Evolutionary conservation across 2,113 vertebrate species (phyloP).

Genomic region (Datnioides undecimradiatus): DNA sequence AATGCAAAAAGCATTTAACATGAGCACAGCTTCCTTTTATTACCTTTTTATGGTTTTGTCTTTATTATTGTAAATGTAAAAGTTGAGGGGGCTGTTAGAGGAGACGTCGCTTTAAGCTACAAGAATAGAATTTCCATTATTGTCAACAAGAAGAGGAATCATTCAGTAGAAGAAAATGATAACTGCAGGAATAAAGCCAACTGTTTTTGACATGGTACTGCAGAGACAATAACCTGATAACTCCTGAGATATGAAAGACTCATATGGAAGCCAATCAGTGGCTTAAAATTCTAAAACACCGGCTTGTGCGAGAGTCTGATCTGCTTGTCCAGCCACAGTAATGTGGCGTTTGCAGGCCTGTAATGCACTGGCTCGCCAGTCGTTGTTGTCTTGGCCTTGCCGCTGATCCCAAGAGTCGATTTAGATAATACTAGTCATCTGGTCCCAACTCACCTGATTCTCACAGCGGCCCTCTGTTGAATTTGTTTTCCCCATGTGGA

Average conservation of each 20-base stretch:
- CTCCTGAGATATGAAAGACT: no score
- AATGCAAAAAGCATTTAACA: background rate
- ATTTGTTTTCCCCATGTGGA: slow-evolving; percentile 18
- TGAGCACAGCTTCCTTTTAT: background rate
- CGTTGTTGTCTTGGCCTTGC: background rate
- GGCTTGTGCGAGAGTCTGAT: background rate
- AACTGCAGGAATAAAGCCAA: background rate
- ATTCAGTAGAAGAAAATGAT: background rate
- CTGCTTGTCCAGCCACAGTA: background rate
- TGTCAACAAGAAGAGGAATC: background rate
- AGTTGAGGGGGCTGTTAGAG: background rate
- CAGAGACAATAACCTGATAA: no score
- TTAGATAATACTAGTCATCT: slow-evolving; percentile 4
- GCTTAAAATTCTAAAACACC: background rate
- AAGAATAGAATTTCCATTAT: background rate
- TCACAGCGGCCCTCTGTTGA: slow-evolving; percentile 21
- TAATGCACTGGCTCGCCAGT: background rate
- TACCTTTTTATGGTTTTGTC: background rate
- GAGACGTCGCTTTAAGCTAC: background rate
- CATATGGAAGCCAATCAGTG: background rate
- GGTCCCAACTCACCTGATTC: slow-evolving; percentile 7
- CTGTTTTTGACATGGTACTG: background rate
- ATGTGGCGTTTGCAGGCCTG: background rate
- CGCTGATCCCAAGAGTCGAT: background rate
- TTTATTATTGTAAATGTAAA: background rate